A percentile compares a stretch with the other conserved stretches of the same genome.
phyloP scores from a whole-genome alignment of 2,113 vertebrate species.

The Electrona antarctica region DNA sequence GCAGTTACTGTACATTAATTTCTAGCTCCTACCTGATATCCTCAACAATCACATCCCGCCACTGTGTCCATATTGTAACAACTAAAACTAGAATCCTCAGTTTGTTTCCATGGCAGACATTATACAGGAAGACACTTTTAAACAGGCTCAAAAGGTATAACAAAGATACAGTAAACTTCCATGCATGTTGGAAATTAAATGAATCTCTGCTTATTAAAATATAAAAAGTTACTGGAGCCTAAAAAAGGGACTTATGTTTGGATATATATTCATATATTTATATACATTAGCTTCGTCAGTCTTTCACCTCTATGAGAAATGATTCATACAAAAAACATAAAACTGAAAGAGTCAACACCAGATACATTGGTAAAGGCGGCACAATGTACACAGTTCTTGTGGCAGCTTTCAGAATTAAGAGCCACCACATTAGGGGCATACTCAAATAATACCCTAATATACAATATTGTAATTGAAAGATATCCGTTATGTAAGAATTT shows the following conservation, averaged over 20 bases:
- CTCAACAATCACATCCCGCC: neutral
- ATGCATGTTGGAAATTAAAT: conserved; percentile 86
- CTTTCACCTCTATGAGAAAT: conserved; percentile 41
- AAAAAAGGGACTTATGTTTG: conserved; percentile 48
- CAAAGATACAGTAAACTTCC: conserved; percentile 82
- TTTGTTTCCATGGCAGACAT: conserved; percentile 78
- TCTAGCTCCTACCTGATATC: conserved; percentile 63
- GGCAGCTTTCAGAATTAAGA: conserved; percentile 13
- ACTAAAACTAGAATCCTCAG: conserved; percentile 80
- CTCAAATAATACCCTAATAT: conserved; percentile 6
- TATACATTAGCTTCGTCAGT: conserved; percentile 33
- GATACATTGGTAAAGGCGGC: conserved; percentile 18
- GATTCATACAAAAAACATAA: conserved; percentile 14
- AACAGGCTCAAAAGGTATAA: conserved; percentile 78
- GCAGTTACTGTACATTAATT: conserved; percentile 78
- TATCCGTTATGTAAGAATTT: too few relatives aligned
- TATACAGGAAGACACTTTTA: conserved; percentile 85
- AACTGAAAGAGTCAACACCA: conserved; percentile 1
- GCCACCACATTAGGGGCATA: conserved; percentile 18
- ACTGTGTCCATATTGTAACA: conserved; percentile 73
- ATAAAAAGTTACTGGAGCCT: conserved; percentile 66
- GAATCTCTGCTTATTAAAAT: conserved; percentile 69
- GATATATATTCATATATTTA: conserved; percentile 31
- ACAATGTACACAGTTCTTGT: neutral
- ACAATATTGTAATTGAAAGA: too few relatives aligned